Base-by-base conservation (phyloP, 2,797 vertebrate genomes). In the Steatocranus sp. region DNA sequence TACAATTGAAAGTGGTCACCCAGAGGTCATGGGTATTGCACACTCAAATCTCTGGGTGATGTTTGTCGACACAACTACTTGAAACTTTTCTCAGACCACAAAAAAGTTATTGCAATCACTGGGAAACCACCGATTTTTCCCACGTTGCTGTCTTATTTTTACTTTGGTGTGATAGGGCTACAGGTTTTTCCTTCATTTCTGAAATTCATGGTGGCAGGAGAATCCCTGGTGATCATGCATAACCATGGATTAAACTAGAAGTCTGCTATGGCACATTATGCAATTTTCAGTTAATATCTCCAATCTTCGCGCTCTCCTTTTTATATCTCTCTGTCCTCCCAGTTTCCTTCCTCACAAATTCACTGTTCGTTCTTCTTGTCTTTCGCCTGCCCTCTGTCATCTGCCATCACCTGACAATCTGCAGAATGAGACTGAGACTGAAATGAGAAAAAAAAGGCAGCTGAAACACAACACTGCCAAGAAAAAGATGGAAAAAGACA, bases 391-490 rank as follows among this genome's bases (percentile, higher is more conserved):
- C 56, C 56, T 61, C 32, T 61, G 18, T 61, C 7, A 61, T 61
- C 81, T 84, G 86, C 85, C 84, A 86, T 84, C 75, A 20, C 85
- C 66, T 6, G 34, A 82, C 79, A 83, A 84, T 86, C 78, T 84
- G 77, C 86, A 83, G 81, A 68, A 76, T 10, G 79, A 83, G 76
- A 58, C 1, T 1, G 14, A 11, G 66, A 78, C 56, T 2, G 6
- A 61, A 61, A 61, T 61, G 14, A n/a, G 11, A 18, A 23, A 17
- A 8, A 8, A 20, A 46, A 15, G 75, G 38, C n/a, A 23, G 6
- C 11, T 10, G 75, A 75, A 54, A 80, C 48, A 20, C 30, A 68
- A 81, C 5, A n/a, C 30, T 36, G 14, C 20, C 5, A 25, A 34
- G 75, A 4, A n/a, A 20, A 25, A 58, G 5, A 80, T n/a, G 3